Percentiles rank a stretch among this genome's conserved stretches.
phyloP scores from a whole-genome alignment of 2,113 vertebrate species.

The Aphelocoma coerulescens region DNA sequence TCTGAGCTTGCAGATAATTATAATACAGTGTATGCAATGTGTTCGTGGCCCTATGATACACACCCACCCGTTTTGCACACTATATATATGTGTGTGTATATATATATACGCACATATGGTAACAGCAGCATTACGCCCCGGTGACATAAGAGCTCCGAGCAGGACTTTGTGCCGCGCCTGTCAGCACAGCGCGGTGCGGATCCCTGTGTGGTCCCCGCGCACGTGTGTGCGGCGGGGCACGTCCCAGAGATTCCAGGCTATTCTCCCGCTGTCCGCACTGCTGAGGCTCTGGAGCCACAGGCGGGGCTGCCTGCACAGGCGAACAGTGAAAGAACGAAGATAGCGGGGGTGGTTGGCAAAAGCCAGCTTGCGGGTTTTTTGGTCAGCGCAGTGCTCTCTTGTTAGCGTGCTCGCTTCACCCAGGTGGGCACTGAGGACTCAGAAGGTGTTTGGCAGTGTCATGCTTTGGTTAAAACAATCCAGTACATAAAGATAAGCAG shows the following conservation, averaged over 20 bases:
- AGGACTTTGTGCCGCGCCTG: not conserved
- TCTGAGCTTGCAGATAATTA: not conserved
- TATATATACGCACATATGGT: fast-evolving
- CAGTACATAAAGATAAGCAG: not conserved
- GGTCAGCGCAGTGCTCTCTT: not conserved
- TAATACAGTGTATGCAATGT: fast-evolving
- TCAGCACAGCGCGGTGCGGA: not conserved
- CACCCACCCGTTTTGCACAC: too few relatives aligned
- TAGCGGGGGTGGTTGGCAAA: not conserved
- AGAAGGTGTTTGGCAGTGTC: not conserved
- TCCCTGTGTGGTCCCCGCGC: not conserved
- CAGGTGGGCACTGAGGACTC: not conserved
- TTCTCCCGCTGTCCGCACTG: fast-evolving
- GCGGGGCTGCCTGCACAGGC: fast-evolving
- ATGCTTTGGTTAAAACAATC: not conserved
- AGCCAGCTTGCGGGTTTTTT: not conserved
- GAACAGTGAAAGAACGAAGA: not conserved
- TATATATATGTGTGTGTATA: fast-evolving
- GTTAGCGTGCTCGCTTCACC: not conserved
- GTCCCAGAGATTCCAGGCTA: not conserved
- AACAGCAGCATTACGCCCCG: fast-evolving
- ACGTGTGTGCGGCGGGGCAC: not conserved
- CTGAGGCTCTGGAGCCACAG: not conserved
- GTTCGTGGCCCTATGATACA: fast-evolving
- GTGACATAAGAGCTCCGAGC: fast-evolving